These are phyloP conservation scores for Paelopatides confundens DNA, from an alignment of 53 echinoderm and acorn worm species.

Conservation along the genomic window DNA sequence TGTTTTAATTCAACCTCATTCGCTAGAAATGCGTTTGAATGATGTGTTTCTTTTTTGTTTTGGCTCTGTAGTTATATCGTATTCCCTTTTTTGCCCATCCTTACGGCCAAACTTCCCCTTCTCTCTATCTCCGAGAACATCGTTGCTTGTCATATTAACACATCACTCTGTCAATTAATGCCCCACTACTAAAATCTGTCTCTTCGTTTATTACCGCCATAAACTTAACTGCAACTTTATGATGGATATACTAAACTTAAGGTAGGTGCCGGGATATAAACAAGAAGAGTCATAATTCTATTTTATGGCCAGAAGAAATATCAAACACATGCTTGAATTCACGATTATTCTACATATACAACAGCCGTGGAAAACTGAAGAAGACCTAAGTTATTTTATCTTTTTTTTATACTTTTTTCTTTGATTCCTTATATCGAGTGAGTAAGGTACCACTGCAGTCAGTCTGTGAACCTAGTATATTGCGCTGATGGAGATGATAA, in stretches of 20 bases:
- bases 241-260: constrained; percentile 6
- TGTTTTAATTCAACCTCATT: not conserved
- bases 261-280: constrained; percentile 36
- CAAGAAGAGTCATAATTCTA: constrained; percentile 23
- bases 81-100: not conserved
- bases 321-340: constrained; percentile 21
- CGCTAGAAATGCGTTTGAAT: not conserved
- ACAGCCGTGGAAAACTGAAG: too few species aligned
- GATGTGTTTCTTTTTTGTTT: not conserved
- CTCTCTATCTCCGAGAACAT: not conserved
- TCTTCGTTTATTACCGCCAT: not conserved
- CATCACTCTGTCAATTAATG: constrained; percentile 43
- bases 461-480: too few species aligned
- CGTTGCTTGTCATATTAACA: constrained; percentile 29
- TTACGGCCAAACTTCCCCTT: not conserved
- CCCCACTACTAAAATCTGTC: not conserved
- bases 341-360: not conserved
- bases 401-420: too few species aligned
- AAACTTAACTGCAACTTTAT: constrained; percentile 40
- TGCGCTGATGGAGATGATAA: too few species aligned
- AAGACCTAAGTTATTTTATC: too few species aligned
- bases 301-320: constrained; percentile 25
- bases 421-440: too few species aligned
- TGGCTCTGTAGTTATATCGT: not conserved
- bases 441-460: too few species aligned